Conservation (phyloP, 2,113 vertebrate species). For the Okapia johnstoni region DNA sequence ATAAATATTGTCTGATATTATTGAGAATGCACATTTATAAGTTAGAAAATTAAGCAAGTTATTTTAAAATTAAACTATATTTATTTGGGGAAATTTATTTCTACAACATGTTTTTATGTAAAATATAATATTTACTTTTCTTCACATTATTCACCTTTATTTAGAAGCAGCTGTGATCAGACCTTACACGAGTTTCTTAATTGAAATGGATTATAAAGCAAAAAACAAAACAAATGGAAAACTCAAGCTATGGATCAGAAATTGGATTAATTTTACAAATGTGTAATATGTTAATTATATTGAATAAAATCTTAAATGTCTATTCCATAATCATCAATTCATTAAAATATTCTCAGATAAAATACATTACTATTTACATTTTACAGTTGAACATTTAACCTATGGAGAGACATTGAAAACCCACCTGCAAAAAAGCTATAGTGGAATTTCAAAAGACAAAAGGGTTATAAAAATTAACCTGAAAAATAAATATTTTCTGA, state of each 20-base stretch:
- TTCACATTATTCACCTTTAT: background rate
- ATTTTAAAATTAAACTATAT: background rate
- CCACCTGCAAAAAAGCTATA: background rate
- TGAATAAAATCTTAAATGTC: background rate
- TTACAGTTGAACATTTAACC: background rate
- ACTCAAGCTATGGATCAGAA: background rate
- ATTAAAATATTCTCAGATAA: background rate
- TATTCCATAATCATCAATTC: background rate
- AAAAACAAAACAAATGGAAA: background rate
- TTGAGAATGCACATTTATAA: background rate
- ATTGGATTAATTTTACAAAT: background rate
- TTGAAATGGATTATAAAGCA: background rate
- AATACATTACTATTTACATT: background rate
- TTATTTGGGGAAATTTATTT: background rate
- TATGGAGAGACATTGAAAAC: background rate
- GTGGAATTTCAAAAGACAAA: background rate
- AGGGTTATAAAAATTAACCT: background rate
- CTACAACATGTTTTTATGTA: background rate
- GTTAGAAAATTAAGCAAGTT: background rate
- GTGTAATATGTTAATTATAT: background rate
- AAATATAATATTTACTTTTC: background rate
- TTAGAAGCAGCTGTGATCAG: background rate
- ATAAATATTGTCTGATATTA: background rate
- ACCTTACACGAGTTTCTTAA: background rate
- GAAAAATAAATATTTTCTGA: background rate